These are phyloP conservation scores for Ceyx cyanopectus DNA, from an alignment of 2,113 vertebrate species.

Conservation along the genomic window DNA sequence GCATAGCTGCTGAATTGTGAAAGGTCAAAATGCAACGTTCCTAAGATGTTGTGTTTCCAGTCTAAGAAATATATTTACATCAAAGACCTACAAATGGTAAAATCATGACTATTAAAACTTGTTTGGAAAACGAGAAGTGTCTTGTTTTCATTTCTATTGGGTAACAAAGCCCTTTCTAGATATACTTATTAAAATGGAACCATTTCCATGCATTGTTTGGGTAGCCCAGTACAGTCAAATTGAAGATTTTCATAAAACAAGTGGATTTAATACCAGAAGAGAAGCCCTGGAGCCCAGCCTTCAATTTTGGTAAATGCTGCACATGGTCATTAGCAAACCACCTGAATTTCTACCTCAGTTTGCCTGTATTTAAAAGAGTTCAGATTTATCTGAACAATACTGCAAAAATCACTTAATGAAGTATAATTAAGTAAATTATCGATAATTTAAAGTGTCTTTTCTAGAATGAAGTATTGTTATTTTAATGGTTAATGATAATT, in stretches of 20 bases:
- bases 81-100: not conserved
- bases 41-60: not conserved
- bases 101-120: not conserved
- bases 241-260: not conserved
- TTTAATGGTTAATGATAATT: not conserved
- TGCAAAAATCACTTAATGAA: conserved; percentile 10
- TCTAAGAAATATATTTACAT: not conserved
- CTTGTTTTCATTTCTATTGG: not conserved
- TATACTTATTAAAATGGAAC: not conserved
- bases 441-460: not conserved
- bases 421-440: not conserved
- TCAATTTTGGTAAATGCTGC: not conserved
- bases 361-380: not conserved
- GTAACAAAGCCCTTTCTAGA: not conserved
- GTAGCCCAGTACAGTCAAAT: not conserved
- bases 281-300: not conserved
- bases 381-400: not conserved
- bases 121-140: not conserved
- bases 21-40: not conserved
- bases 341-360: not conserved
- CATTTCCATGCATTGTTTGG: not conserved
- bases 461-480: not conserved
- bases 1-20: not conserved
- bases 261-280: not conserved
- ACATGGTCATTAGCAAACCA: not conserved